Evolutionary conservation across 2,888 invertebrate genomes (phyloP), one percentile per base, ranked within the genome.

Genomic region (Pyrrhia umbra): DNA sequence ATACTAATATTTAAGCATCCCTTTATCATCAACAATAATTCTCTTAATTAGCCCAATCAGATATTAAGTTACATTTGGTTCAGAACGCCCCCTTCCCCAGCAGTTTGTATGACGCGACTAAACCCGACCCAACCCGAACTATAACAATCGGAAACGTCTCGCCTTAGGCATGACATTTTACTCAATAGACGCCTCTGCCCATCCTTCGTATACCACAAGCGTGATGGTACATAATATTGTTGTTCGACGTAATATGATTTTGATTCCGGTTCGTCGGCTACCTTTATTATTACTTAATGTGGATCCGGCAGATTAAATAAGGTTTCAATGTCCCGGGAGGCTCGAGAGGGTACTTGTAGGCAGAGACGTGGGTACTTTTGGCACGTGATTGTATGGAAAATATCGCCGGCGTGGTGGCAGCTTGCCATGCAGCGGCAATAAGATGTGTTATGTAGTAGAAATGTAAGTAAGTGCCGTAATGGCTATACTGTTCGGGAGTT

Each of bases 341-440:
- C 37, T n/a, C 43, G 23, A 18, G 20, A 37, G 42, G 9, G 42
- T 39, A 37, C 43, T 54, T 54, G 27, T 34, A 43, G 39, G 10
- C 42, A 49, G 34, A 34, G 27, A 47, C 16, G 34, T n/a, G 13
- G 34, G 34, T n/a, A 34, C 13, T 34, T 56, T 70, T 67, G 74
- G 55, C 74, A 56, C 43, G 34, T 5, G 34, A 34, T 21, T 56
- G 39, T 67, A 56, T 67, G 25, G 60, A 10, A 54, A 57, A 52
- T 72, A 20, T 55, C 59, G 25, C 72, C 46, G 42, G 66, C 39
- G 56, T 56, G 60, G 68, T 70, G 74, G 69, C 74, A 67, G 39
- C 34, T 39, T 73, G 74, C 74, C 70, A 70, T 67, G 10, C 23
- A 64, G 47, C 47, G 25, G 47, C 55, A 43, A 55, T 60, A 54